Conservation (phyloP, 2,797 vertebrate genomes). For the Pseudochaenichthys georgianus region DNA sequence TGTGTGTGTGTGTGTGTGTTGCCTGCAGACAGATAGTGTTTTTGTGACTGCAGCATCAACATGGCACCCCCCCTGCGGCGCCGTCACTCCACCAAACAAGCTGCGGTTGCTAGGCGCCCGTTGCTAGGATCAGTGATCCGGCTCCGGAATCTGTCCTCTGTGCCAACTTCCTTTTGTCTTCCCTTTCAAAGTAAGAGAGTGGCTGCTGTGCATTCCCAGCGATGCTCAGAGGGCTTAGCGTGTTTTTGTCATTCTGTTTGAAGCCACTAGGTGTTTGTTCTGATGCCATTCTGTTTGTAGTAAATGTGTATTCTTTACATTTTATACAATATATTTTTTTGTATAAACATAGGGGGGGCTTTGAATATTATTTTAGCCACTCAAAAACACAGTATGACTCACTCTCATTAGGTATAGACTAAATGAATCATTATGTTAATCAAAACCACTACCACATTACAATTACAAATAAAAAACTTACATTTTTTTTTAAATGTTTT, state of each 20-base stretch:
- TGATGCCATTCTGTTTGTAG: neutral
- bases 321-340: too few species aligned
- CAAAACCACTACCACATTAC: too few species aligned
- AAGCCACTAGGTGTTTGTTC: neutral
- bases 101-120: conserved; percentile 46
- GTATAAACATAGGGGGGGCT: too few species aligned
- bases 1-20: conserved; percentile 1
- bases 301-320: too few species aligned
- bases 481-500: too few species aligned
- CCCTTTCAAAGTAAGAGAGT: conserved; percentile 27
- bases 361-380: too few species aligned
- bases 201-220: neutral
- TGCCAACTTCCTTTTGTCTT: conserved; percentile 37
- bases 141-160: conserved; percentile 31
- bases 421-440: too few species aligned
- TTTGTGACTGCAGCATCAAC: conserved; percentile 34
- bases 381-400: too few species aligned
- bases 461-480: too few species aligned
- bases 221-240: neutral
- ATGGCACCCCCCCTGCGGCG: conserved; percentile 23
- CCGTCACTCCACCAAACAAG: conserved; percentile 39
- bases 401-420: too few species aligned
- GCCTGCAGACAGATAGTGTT: conserved; percentile 5
- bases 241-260: neutral
- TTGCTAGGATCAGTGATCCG: conserved; percentile 44